Evolutionary conservation across 2,888 invertebrate species (phyloP).

Genomic region (Drosophila neotestacea): DNA sequence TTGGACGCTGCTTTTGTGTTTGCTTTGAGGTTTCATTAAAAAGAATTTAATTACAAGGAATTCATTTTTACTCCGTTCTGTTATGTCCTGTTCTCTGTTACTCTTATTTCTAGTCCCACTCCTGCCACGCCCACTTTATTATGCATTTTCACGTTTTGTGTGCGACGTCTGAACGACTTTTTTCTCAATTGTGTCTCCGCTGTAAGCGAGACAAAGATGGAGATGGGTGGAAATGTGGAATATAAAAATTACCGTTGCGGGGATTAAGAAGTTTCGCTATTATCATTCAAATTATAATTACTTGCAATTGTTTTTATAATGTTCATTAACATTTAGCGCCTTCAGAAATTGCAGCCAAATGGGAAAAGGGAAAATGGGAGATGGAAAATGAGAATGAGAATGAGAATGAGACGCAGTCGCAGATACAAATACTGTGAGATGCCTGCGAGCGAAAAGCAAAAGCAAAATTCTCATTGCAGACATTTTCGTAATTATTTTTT

Average conservation of each 20-base stretch:
- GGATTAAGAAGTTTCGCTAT: slow-evolving; percentile 81
- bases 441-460: slow-evolving; percentile 35
- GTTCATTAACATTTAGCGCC: slow-evolving; percentile 80
- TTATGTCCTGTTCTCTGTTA: slow-evolving; percentile 1
- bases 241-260: slow-evolving; percentile 80
- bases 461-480: slow-evolving; percentile 66
- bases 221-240: slow-evolving; percentile 14
- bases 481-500: slow-evolving; percentile 78
- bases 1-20: slow-evolving; percentile 46
- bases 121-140: slow-evolving; percentile 54
- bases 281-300: slow-evolving; percentile 82
- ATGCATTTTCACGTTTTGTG: slow-evolving; percentile 54
- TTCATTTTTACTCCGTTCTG: slow-evolving; percentile 20
- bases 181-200: slow-evolving; percentile 62
- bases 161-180: slow-evolving; percentile 22
- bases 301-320: slow-evolving; percentile 81
- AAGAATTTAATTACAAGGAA: slow-evolving; percentile 63
- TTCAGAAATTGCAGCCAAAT: slow-evolving; percentile 69
- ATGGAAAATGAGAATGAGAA: no score
- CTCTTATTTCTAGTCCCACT: slow-evolving; percentile 32
- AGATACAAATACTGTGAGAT: slow-evolving; percentile 36
- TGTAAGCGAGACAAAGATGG: slow-evolving; percentile 13
- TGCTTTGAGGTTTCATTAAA: slow-evolving; percentile 59
- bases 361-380: slow-evolving; percentile 8
- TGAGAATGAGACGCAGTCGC: slow-evolving; percentile 16